These are phyloP conservation scores for Chloroceryle amazona DNA, from an alignment of 2,797 vertebrate species.

Conservation along the genomic window DNA sequence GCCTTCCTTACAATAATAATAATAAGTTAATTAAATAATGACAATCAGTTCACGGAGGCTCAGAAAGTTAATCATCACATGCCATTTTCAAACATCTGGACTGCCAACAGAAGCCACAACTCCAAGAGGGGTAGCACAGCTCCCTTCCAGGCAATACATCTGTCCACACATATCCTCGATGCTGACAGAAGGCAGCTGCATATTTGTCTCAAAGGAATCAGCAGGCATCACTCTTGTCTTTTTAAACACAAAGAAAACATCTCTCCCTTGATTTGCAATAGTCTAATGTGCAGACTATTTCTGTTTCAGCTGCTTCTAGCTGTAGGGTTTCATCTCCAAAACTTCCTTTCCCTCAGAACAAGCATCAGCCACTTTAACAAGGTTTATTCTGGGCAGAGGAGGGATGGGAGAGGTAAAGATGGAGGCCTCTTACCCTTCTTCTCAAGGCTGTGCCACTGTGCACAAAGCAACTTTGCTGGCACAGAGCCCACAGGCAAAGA, in stretches of 20 bases:
- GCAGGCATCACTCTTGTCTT: background rate
- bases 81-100: background rate
- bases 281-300: background rate
- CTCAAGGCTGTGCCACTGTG: background rate
- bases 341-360: background rate
- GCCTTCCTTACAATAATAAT: background rate
- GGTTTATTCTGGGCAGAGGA: background rate
- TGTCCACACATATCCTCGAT: background rate
- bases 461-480: background rate
- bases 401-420: background rate
- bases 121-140: rapidly evolving
- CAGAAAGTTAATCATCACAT: background rate
- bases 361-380: background rate
- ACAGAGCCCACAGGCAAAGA: background rate
- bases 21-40: background rate
- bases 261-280: background rate
- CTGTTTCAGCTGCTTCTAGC: background rate
- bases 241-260: background rate
- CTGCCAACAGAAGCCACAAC: background rate
- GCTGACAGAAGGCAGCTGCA: background rate
- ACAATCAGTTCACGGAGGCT: background rate
- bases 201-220: background rate
- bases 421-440: background rate
- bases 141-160: background rate
- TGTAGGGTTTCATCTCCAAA: background rate